Percentiles rank a stretch among this genome's conserved stretches.
Conservation (phyloP, 2,113 vertebrate genomes). For the Orientallactaga bullata region DNA sequence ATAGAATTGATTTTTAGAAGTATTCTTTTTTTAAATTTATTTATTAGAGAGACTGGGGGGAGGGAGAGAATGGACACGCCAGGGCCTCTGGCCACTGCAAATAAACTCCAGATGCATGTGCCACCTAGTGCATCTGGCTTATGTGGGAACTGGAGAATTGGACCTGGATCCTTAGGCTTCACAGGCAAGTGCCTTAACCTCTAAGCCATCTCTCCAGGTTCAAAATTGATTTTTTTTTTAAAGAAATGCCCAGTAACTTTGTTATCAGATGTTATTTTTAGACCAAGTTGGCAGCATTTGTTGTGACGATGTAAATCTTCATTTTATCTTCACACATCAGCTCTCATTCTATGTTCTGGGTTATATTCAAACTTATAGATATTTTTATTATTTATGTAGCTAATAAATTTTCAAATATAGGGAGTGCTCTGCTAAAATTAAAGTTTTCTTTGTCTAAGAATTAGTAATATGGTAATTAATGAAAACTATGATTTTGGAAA, state of each 20-base stretch:
- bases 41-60: too few relatives aligned
- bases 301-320: background rate
- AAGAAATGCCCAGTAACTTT: background rate
- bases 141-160: too few relatives aligned
- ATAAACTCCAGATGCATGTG: too few relatives aligned
- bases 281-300: background rate
- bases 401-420: background rate
- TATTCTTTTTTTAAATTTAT: too few relatives aligned
- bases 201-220: too few relatives aligned
- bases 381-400: conserved; percentile 24
- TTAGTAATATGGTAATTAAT: background rate
- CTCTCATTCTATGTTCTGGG: background rate
- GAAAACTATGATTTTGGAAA: too few relatives aligned
- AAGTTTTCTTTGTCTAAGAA: background rate
- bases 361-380: background rate
- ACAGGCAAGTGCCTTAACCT: too few relatives aligned
- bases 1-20: too few relatives aligned
- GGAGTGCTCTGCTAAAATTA: background rate
- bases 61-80: too few relatives aligned
- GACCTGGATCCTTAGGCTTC: too few relatives aligned
- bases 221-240: background rate
- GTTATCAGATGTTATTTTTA: background rate
- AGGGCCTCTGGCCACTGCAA: too few relatives aligned
- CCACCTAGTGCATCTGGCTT: too few relatives aligned
- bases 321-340: background rate